Percentiles rank a stretch among this genome's conserved stretches.
These are phyloP conservation scores for Drosophila ironensis DNA, from an alignment of 1,140 invertebrate genomes.

Conservation along the genomic window DNA sequence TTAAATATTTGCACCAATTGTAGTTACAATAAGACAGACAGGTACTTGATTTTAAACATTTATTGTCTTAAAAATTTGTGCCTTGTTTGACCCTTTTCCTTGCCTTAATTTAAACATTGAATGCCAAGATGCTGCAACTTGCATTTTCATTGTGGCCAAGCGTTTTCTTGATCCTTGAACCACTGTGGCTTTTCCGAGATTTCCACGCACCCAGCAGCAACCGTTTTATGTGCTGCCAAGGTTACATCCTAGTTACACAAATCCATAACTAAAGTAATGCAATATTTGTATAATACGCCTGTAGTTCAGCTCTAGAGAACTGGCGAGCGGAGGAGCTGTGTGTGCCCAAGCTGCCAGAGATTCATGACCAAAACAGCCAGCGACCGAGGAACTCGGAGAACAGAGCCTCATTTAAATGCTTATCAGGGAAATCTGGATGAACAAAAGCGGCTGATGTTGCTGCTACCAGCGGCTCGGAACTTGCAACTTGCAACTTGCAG, in stretches of 20 bases:
- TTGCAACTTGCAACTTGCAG: slow-evolving; percentile 35
- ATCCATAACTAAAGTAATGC: slow-evolving; percentile 77
- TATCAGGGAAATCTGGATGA: slow-evolving; percentile 77
- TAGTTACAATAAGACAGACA: no score
- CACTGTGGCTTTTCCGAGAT: slow-evolving; percentile 38
- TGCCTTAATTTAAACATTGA: no score
- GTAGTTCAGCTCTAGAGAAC: slow-evolving; percentile 22
- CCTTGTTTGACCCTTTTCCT: no score
- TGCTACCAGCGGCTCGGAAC: slow-evolving; percentile 1
- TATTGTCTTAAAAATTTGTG: no score
- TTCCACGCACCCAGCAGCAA: slow-evolving; percentile 21
- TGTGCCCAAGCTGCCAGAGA: slow-evolving; percentile 18
- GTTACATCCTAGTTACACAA: slow-evolving; percentile 78
- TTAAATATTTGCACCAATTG: no score
- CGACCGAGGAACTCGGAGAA: slow-evolving; percentile 18
- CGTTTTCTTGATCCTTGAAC: background rate
- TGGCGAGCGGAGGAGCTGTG: background rate
- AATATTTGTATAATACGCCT: slow-evolving; percentile 78
- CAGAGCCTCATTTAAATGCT: slow-evolving; percentile 78
- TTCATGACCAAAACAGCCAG: slow-evolving; percentile 27
- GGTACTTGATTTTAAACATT: no score
- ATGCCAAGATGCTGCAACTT: no score
- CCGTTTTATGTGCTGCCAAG: slow-evolving; percentile 55
- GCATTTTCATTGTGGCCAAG: background rate
- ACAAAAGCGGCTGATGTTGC: slow-evolving; percentile 70